These are phyloP conservation scores for Prunella strophiata DNA, from an alignment of 2,797 vertebrate genomes.

Conservation along the genomic window DNA sequence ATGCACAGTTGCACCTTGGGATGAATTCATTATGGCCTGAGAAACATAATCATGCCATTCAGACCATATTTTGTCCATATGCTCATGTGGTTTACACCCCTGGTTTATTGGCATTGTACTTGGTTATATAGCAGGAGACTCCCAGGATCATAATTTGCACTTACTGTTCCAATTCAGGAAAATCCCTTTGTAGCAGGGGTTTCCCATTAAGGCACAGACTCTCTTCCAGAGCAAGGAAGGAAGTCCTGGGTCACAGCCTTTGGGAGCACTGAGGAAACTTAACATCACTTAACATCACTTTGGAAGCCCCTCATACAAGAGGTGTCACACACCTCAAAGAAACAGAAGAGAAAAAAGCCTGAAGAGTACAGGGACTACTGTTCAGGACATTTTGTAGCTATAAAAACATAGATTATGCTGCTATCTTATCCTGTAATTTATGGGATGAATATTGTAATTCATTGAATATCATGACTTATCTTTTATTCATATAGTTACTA, in stretches of 20 bases:
- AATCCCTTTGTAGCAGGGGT: constrained; percentile 5
- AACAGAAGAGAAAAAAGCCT: constrained; percentile 39
- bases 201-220: neutral
- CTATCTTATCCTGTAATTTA: constrained; percentile 75
- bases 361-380: constrained; percentile 21
- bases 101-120: constrained; percentile 68
- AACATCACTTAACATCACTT: neutral
- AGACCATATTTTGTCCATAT: constrained; percentile 75
- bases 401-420: constrained; percentile 70
- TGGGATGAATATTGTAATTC: constrained; percentile 79
- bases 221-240: neutral
- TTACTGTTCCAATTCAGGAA: constrained; percentile 47
- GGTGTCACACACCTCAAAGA: neutral
- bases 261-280: neutral
- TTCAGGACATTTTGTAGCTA: constrained; percentile 66
- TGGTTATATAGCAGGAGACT: constrained; percentile 61
- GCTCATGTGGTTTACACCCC: constrained; percentile 69
- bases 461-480: constrained; percentile 81
- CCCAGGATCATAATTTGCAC: constrained; percentile 70
- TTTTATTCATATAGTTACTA: constrained; percentile 85
- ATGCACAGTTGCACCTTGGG: constrained; percentile 75
- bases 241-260: neutral
- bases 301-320: neutral
- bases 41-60: constrained; percentile 70
- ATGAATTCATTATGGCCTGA: constrained; percentile 72